Conservation (phyloP, 2,888 invertebrate genomes). For the Drosophila niveifrons region DNA sequence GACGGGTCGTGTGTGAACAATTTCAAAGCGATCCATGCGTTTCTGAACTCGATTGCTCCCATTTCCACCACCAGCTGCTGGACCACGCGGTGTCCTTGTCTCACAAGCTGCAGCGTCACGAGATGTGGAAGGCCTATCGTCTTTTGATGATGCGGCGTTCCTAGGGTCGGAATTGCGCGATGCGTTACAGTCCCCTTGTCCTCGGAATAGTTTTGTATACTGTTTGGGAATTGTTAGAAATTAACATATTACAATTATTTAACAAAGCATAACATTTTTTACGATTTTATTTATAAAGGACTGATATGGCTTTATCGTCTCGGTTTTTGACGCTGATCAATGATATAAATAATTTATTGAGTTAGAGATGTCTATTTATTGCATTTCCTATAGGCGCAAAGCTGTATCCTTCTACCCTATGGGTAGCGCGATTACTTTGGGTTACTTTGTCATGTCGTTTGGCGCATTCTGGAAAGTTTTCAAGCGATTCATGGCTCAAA, state of each 20-base stretch:
- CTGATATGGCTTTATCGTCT: too few relatives aligned
- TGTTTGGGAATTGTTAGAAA: neutral
- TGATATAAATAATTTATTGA: too few relatives aligned
- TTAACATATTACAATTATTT: neutral
- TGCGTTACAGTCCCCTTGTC: neutral
- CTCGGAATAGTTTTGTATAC: conserved; percentile 29
- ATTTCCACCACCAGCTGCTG: neutral
- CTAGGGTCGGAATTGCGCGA: neutral
- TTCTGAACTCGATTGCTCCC: neutral
- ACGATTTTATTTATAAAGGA: too few relatives aligned
- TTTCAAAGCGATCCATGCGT: conserved; percentile 62
- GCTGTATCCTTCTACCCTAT: too few relatives aligned
- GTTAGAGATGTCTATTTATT: too few relatives aligned
- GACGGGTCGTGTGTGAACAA: conserved; percentile 81
- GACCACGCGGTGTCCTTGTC: neutral
- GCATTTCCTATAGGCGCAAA: too few relatives aligned
- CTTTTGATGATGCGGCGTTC: neutral
- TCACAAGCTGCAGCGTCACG: neutral
- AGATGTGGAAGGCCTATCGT: conserved; percentile 7
- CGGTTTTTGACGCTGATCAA: too few relatives aligned
- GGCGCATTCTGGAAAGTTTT: too few relatives aligned
- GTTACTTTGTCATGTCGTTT: too few relatives aligned
- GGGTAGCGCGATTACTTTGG: too few relatives aligned
- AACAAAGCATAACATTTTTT: too few relatives aligned
- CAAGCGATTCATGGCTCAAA: too few relatives aligned